Percentiles rank a stretch among this genome's conserved stretches.
These are phyloP conservation scores for Malacoraja senta DNA, from an alignment of 2,797 vertebrate species.

Conservation along the genomic window DNA sequence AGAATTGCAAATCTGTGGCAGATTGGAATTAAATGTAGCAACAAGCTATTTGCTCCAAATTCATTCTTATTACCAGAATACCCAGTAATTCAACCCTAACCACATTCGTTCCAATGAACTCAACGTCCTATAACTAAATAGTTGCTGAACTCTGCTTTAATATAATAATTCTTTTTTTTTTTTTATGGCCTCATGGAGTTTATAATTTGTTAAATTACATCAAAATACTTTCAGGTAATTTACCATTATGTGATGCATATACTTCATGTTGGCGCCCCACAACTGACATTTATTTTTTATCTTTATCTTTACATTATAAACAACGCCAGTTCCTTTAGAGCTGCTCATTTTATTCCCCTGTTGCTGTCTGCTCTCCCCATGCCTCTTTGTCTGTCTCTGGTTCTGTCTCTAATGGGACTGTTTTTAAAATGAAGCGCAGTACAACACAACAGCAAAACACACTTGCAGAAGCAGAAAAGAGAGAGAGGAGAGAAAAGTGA, in stretches of 20 bases:
- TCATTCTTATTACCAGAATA: neutral
- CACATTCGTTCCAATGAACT: neutral
- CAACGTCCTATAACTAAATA: neutral
- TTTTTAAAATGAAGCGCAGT: neutral
- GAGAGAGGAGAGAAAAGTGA: neutral
- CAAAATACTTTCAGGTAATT: neutral
- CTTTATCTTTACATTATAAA: neutral
- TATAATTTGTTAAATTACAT: neutral
- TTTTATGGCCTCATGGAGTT: neutral
- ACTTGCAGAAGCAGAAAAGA: neutral
- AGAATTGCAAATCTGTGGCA: neutral
- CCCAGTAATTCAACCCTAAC: neutral
- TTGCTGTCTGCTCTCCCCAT: neutral
- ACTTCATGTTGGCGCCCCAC: neutral
- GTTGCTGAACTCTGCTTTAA: neutral
- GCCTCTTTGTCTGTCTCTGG: neutral
- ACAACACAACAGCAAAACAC: neutral
- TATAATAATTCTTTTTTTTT: neutral
- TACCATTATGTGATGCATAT: no score
- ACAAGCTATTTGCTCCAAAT: neutral
- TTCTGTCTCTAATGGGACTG: neutral
- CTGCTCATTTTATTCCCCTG: neutral
- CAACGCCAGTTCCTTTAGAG: neutral
- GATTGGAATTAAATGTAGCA: neutral
- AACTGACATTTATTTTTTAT: no score